Percentiles rank a stretch among this genome's conserved stretches.
phyloP scores from a whole-genome alignment of 2,113 vertebrate species.

The Platichthys stellatus region DNA sequence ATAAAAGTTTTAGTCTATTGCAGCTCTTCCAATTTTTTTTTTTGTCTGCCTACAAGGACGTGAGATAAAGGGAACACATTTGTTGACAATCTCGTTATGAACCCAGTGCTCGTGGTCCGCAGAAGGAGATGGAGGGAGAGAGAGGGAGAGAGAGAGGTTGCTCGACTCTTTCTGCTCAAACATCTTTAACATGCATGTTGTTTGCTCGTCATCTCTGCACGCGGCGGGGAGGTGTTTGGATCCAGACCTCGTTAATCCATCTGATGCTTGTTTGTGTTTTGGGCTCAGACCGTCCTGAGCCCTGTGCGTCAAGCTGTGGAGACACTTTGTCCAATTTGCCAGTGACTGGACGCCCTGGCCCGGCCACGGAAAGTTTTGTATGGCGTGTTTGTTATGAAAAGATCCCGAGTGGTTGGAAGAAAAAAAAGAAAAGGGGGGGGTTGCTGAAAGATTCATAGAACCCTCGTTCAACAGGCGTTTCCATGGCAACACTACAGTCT shows the following conservation, averaged over 20 bases:
- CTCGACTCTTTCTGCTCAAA: conserved; percentile 19
- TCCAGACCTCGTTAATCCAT: not conserved
- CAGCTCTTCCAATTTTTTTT: conserved; percentile 1
- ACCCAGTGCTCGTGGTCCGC: conserved; percentile 6
- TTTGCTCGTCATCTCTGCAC: conserved; percentile 27
- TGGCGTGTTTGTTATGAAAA: conserved; percentile 56
- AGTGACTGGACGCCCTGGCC: conserved; percentile 7
- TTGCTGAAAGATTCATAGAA: conserved; percentile 79
- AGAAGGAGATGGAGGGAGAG: conserved; percentile 14
- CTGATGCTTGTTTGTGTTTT: not conserved
- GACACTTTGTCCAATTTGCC: conserved; percentile 26
- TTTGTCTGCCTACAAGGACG: conserved; percentile 38
- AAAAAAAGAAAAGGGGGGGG: conserved; percentile 12
- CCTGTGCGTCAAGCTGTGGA: not conserved
- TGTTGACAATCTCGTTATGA: conserved; percentile 29
- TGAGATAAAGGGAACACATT: conserved; percentile 27
- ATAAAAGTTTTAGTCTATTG: not conserved
- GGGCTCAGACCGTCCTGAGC: not conserved
- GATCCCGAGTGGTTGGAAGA: conserved; percentile 65
- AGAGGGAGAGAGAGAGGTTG: conserved; percentile 11
- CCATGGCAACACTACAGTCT: conserved; percentile 78
- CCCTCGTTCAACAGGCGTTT: conserved; percentile 78
- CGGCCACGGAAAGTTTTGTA: conserved; percentile 36
- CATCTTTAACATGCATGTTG: conserved; percentile 47
- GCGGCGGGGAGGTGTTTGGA: not conserved